Evolutionary conservation across 1,140 invertebrate genomes (phyloP).

Genomic region (Drosophila parvula): DNA sequence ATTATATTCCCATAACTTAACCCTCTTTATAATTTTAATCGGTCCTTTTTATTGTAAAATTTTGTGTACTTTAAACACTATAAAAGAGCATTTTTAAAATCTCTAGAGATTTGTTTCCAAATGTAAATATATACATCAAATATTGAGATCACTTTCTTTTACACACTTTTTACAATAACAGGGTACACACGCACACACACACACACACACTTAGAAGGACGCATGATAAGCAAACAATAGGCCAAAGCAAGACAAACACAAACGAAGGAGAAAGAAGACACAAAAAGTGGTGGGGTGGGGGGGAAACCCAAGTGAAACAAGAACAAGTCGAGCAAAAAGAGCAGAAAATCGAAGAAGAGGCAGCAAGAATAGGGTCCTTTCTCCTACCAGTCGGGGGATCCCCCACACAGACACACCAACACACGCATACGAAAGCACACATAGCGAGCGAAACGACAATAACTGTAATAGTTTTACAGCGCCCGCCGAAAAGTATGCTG

Average conservation of each 20-base stretch:
- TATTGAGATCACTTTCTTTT: background rate
- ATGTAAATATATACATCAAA: too few relatives aligned
- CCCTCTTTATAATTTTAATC: background rate
- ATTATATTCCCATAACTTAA: too few relatives aligned
- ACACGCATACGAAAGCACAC: background rate
- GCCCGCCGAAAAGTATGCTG: constrained; percentile 73
- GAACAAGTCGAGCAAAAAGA: constrained; percentile 23
- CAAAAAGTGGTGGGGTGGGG: constrained; percentile 2
- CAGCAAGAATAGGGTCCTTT: constrained; percentile 2
- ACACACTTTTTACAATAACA: background rate
- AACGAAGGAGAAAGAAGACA: constrained; percentile 11
- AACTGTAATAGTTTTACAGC: constrained; percentile 72
- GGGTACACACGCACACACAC: constrained; percentile 20
- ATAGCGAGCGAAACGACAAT: constrained; percentile 19
- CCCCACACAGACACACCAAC: constrained; percentile 6
- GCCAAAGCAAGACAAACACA: constrained; percentile 60
- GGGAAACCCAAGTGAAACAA: constrained; percentile 34
- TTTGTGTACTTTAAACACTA: background rate
- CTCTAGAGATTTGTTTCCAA: too few relatives aligned
- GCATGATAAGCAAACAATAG: constrained; percentile 69
- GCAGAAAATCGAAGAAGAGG: constrained; percentile 14
- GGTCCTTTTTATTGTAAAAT: background rate
- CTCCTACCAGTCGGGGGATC: constrained; percentile 21
- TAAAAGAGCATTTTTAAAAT: background rate
- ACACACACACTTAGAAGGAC: constrained; percentile 13